Base-by-base conservation (phyloP, 1,140 invertebrate species). In the Eriocheir sinensis region DNA sequence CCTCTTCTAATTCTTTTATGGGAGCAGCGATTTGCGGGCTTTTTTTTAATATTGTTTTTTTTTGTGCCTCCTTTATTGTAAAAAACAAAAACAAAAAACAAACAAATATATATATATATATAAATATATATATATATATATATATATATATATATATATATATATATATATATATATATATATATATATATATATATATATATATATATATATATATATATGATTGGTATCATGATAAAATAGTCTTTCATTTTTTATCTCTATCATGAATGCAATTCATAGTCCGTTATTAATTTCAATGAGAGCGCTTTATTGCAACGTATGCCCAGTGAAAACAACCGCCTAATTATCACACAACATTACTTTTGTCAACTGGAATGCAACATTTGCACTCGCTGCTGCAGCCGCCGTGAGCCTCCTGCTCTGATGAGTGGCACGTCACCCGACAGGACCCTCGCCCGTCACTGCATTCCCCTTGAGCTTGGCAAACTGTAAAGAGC, bases 141-240 rank as follows among this genome's bases (percentile, higher is more conserved):
- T 21, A 44, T 89, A 89, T 41, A 38, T 44, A 4, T 21, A 12
- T 89, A n/a, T 41, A 17, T 36, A 17, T 4, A 3, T 36, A 36
- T 40, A 40, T 3, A 17, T 89, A 36, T 4, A 89, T 89, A 41
- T 41, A 89, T 41, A 44, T 89, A 41, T 41, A 89, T 89, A 89
- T 4, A 48, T 44, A 48, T 41, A 41, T 27, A 27, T 48, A 21
- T 89, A 21, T 89, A 48, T 89, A 21, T 44, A 21, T 89, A 41
- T 44, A 41, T 44, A 48, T 89, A 41, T 89, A 30, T 89, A 21
- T 89, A 48, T 89, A 41, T 41, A 30, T 89, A 41, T 41, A 89
- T 40, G 17, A 30, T 15, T 36, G 3, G 2, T 85, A 17, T 32
- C 15, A 15, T 48, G 44, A 48, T 53, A 17, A 17, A 53, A 53